phyloP scores from a whole-genome alignment of 2,113 vertebrate genomes.

The Nyctereutes procyonoides region DNA sequence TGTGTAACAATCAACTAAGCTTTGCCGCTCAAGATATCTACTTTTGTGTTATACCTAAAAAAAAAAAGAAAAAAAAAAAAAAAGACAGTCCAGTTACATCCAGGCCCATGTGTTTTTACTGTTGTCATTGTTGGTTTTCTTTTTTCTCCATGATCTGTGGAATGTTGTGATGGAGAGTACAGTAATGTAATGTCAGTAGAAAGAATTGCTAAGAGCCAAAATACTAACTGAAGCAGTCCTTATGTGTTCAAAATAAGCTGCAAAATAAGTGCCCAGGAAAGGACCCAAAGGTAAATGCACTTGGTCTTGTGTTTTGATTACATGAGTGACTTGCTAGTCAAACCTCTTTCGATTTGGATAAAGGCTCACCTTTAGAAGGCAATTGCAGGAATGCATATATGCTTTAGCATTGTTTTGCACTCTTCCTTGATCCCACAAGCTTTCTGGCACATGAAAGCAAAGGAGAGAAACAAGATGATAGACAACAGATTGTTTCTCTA shows the following conservation, averaged over 20 bases:
- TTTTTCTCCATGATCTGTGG: not conserved
- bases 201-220: not conserved
- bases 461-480: not conserved
- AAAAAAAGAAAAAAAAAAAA: conserved; percentile 6
- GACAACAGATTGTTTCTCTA: conserved; percentile 50
- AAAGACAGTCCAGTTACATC: not conserved
- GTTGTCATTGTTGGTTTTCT: not conserved
- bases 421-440: not conserved
- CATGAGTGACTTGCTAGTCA: not conserved
- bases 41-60: conserved; percentile 19
- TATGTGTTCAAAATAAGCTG: not conserved
- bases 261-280: not conserved
- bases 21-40: conserved; percentile 40
- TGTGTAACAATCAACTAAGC: not conserved
- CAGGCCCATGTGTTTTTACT: not conserved
- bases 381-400: not conserved
- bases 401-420: not conserved
- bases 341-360: not conserved
- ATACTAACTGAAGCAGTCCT: not conserved
- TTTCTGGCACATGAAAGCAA: not conserved
- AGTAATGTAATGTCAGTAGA: not conserved
- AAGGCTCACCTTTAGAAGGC: not conserved
- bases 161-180: not conserved
- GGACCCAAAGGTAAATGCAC: not conserved
- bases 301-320: not conserved